A percentile compares a stretch with the other conserved stretches of the same genome.
These are phyloP conservation scores for Agonopterix alstromeriana DNA, from an alignment of 2,888 invertebrate species.

Conservation along the genomic window DNA sequence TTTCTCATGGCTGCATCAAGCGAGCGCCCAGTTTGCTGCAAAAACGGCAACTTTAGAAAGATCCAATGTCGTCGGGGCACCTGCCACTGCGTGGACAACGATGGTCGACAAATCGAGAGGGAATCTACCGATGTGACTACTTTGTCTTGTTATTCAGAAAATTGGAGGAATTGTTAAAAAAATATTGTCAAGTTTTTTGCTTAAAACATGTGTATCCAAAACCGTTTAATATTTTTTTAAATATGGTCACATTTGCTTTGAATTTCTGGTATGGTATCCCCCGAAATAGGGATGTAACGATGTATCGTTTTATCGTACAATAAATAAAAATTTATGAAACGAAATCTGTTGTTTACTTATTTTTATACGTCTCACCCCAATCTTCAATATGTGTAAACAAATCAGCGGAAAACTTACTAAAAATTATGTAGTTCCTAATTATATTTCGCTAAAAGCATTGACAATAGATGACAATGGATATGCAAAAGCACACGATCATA, in stretches of 20 bases:
- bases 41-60: conserved; percentile 79
- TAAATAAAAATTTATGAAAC: no score
- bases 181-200: background rate
- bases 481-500: no score
- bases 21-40: conserved; percentile 76
- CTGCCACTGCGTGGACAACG: conserved; percentile 79
- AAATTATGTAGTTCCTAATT: no score
- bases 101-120: conserved; percentile 72
- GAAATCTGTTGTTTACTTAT: no score
- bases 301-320: no score
- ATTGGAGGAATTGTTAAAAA: conserved; percentile 51
- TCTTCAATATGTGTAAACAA: no score
- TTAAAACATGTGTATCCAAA: background rate
- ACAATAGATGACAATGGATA: no score
- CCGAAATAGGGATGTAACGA: no score
- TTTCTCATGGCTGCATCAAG: conserved; percentile 50
- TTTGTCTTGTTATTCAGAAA: conserved; percentile 30
- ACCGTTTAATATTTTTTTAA: background rate
- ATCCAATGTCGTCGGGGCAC: conserved; percentile 78
- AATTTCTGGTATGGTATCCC: no score
- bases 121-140: conserved; percentile 44
- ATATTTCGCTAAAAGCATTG: no score
- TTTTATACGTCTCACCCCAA: no score
- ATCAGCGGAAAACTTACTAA: no score
- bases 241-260: background rate